Percentiles rank a stretch among this genome's conserved stretches.
These are phyloP conservation scores for Leptothorax acervorum DNA, from an alignment of 2,888 invertebrate species.

Conservation along the genomic window DNA sequence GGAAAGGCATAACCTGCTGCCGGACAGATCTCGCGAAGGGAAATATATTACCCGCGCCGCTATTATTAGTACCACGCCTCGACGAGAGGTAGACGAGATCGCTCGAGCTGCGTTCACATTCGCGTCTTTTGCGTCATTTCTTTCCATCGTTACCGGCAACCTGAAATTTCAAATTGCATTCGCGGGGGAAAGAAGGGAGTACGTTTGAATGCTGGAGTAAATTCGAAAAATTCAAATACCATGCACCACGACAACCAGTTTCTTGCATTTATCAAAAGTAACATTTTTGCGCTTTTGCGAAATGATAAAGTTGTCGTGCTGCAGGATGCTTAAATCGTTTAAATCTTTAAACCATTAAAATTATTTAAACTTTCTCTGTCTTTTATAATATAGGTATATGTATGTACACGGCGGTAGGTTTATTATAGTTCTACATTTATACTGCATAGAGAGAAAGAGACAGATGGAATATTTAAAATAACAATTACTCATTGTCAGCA, in stretches of 20 bases:
- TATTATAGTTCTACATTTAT: neutral
- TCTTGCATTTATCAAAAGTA: neutral
- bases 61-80: constrained; percentile 53
- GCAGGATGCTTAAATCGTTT: neutral
- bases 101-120: neutral
- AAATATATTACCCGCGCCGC: constrained; percentile 56
- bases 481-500: neutral
- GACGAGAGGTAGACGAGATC: constrained; percentile 42
- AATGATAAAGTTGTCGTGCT: neutral
- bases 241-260: neutral
- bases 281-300: neutral
- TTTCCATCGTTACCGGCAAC: neutral
- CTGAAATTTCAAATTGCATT: neutral
- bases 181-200: neutral
- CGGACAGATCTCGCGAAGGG: constrained; percentile 52
- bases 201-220: neutral
- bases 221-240: neutral
- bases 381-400: neutral
- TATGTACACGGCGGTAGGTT: neutral
- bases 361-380: neutral
- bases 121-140: constrained; percentile 24
- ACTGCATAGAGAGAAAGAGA: neutral
- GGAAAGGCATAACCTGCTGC: constrained; percentile 61
- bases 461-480: neutral
- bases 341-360: neutral